These are phyloP conservation scores for Parambassis ranga DNA, from an alignment of 2,797 vertebrate species.

Conservation along the genomic window DNA sequence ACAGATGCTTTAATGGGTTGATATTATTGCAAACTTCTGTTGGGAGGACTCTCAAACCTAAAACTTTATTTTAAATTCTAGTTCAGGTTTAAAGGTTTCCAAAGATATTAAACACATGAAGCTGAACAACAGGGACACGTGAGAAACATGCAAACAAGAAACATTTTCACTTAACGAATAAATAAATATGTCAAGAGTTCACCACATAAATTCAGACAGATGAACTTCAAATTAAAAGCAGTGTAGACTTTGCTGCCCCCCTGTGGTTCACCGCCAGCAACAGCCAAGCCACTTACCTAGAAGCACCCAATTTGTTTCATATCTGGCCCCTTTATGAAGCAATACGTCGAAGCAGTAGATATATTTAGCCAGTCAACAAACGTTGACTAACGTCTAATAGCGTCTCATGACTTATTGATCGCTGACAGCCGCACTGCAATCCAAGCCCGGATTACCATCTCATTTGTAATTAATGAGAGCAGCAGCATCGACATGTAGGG, in stretches of 20 bases:
- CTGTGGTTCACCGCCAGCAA: constrained; percentile 35
- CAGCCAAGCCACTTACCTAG: background rate
- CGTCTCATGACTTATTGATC: constrained; percentile 58
- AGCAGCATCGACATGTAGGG: constrained; percentile 11
- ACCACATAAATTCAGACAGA: background rate
- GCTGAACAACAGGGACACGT: background rate
- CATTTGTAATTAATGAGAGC: constrained; percentile 63
- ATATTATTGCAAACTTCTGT: background rate
- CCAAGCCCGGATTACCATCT: constrained; percentile 25
- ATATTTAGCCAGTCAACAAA: too few relatives aligned
- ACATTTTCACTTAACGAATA: too few relatives aligned
- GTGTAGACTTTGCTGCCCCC: constrained; percentile 57
- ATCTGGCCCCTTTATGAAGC: background rate
- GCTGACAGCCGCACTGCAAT: constrained; percentile 9
- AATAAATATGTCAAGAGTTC: too few relatives aligned
- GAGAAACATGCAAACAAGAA: background rate
- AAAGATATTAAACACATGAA: background rate
- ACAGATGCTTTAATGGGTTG: background rate
- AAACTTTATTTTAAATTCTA: background rate
- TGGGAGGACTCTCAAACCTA: background rate
- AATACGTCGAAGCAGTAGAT: background rate
- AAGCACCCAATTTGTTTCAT: constrained; percentile 1
- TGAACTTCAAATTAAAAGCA: background rate
- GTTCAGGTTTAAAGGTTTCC: background rate
- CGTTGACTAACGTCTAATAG: constrained; percentile 41